phyloP scores from a whole-genome alignment of 2,888 invertebrate genomes.

The Agapetus fuscipes region DNA sequence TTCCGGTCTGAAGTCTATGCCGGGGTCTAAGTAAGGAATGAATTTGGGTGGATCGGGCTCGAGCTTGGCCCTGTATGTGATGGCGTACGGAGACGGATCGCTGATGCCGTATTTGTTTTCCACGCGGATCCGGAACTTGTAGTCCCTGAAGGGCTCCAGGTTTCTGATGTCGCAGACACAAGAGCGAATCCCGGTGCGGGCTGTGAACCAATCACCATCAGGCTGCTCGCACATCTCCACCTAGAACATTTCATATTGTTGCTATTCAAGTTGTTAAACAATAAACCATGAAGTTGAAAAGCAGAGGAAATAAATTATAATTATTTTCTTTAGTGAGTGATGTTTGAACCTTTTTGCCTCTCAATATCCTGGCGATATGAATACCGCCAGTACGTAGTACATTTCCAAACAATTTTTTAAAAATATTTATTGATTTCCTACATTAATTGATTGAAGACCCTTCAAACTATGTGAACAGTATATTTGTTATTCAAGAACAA shows the following conservation, averaged over 20 bases:
- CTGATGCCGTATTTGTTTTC: constrained; percentile 95
- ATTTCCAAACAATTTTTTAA: too few relatives aligned
- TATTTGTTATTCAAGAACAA: too few relatives aligned
- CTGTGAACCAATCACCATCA: constrained; percentile 87
- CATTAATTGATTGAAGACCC: too few relatives aligned
- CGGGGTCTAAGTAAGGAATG: constrained; percentile 69
- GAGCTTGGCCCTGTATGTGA: constrained; percentile 68
- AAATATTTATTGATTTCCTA: too few relatives aligned
- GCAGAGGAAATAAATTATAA: too few relatives aligned
- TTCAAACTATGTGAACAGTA: too few relatives aligned
- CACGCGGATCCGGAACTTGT: constrained; percentile 90
- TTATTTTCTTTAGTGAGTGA: neutral
- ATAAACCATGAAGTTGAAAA: neutral
- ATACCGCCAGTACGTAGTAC: too few relatives aligned
- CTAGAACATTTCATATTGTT: constrained; percentile 29
- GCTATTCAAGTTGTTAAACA: neutral
- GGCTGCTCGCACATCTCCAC: constrained; percentile 89
- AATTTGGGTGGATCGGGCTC: constrained; percentile 73
- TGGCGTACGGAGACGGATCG: constrained; percentile 88
- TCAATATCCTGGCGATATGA: too few relatives aligned
- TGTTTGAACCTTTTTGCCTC: too few relatives aligned
- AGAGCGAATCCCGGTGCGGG: constrained; percentile 74
- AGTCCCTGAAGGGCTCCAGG: constrained; percentile 87
- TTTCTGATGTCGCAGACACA: constrained; percentile 85
- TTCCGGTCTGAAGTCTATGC: constrained; percentile 74